Evolutionary conservation across 2,113 vertebrate genomes (phyloP).

Genomic region (Bujurquina vittata): DNA sequence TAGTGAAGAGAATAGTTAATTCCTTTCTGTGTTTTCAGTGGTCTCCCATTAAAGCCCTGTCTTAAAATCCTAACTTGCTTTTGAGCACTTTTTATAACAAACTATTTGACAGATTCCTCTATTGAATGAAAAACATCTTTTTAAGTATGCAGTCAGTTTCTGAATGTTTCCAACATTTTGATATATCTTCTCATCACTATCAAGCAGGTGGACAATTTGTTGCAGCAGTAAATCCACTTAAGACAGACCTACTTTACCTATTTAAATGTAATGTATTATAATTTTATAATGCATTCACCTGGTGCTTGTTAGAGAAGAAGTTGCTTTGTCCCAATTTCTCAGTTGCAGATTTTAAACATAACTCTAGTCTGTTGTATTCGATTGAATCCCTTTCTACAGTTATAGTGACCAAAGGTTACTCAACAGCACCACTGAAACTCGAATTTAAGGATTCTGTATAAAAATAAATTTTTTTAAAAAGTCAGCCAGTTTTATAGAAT

Average conservation of each 20-base stretch:
- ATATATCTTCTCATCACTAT: background rate
- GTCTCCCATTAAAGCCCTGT: background rate
- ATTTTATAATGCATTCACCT: background rate
- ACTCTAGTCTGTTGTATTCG: background rate
- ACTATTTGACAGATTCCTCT: background rate
- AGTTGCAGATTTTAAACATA: background rate
- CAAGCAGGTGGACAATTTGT: background rate
- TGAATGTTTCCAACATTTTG: background rate
- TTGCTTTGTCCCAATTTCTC: background rate
- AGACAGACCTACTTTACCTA: background rate
- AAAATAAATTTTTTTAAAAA: too few species aligned
- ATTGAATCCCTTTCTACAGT: background rate
- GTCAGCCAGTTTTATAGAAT: background rate
- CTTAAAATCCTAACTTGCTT: background rate
- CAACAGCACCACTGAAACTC: background rate
- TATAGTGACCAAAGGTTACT: background rate
- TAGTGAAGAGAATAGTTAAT: background rate
- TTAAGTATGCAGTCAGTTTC: background rate
- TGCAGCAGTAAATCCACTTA: background rate
- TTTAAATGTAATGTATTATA: too few species aligned
- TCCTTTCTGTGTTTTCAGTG: background rate
- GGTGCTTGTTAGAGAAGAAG: background rate
- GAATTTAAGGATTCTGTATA: background rate
- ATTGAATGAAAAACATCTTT: background rate
- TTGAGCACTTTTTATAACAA: background rate